Evolutionary conservation across 2,888 invertebrate species (phyloP).

Genomic region (Copidosoma aretas): DNA sequence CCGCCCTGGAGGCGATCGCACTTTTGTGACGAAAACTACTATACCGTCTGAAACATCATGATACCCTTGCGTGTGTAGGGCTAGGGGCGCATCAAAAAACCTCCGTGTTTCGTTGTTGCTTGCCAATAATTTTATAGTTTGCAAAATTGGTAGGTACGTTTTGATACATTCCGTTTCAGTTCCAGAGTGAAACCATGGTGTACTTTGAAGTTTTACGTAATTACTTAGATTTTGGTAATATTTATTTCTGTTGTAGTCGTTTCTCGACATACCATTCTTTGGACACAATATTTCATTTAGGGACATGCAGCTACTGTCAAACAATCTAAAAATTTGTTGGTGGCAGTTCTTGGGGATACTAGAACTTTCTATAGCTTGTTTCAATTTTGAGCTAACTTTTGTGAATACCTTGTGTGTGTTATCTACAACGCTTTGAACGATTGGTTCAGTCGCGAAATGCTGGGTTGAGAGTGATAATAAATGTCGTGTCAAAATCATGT

Average conservation of each 20-base stretch:
- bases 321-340: background rate
- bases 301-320: conserved; percentile 6
- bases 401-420: conserved; percentile 3
- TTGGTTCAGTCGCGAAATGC: conserved; percentile 14
- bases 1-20: no score
- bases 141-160: conserved; percentile 30
- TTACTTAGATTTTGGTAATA: conserved; percentile 34
- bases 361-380: conserved; percentile 2
- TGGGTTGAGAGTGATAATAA: conserved; percentile 13
- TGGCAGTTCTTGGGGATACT: conserved; percentile 2
- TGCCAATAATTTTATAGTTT: conserved; percentile 17
- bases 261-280: conserved; percentile 4
- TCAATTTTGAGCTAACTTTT: conserved; percentile 4
- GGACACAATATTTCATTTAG: background rate
- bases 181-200: conserved; percentile 10
- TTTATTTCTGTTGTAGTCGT: conserved; percentile 31
- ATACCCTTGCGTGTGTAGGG: no score
- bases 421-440: conserved; percentile 15
- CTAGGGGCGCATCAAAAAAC: conserved; percentile 8
- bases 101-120: conserved; percentile 2
- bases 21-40: no score
- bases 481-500: background rate
- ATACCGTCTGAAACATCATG: no score
- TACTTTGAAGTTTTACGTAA: conserved; percentile 31
- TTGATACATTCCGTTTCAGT: conserved; percentile 16